phyloP scores from a whole-genome alignment of 2,797 vertebrate genomes.

The Chaunax sp. region DNA sequence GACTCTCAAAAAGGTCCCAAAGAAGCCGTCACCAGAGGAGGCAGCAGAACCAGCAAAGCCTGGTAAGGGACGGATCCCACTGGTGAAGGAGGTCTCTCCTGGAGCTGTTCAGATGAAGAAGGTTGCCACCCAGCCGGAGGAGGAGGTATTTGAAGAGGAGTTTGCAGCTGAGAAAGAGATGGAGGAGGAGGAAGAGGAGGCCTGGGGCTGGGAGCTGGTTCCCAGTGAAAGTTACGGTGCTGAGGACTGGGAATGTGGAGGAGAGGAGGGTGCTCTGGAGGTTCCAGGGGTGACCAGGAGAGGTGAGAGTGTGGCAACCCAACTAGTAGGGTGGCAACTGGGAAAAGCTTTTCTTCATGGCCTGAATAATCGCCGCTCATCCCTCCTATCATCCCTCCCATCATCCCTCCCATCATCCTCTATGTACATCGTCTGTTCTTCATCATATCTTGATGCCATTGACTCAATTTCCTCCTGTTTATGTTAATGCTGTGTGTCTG shows the following conservation, averaged over 20 bases:
- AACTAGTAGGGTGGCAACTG: conserved; percentile 72
- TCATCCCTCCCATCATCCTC: conserved; percentile 53
- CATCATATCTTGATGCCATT: conserved; percentile 28
- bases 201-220: conserved; percentile 83
- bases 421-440: conserved; percentile 43
- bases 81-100: conserved; percentile 82
- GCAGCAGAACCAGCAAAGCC: conserved; percentile 50
- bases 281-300: conserved; percentile 85
- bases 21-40: conserved; percentile 75
- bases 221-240: conserved; percentile 79
- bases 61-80: conserved; percentile 56
- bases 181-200: conserved; percentile 78
- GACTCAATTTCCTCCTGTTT: conserved; percentile 34
- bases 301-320: conserved; percentile 88
- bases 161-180: conserved; percentile 64
- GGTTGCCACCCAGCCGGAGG: conserved; percentile 80
- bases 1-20: conserved; percentile 75
- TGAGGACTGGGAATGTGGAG: conserved; percentile 83
- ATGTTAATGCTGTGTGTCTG: conserved; percentile 30
- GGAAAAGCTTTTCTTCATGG: conserved; percentile 67
- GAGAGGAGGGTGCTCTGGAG: conserved; percentile 81
- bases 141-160: conserved; percentile 81
- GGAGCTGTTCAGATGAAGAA: conserved; percentile 80
- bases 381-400: conserved; percentile 65
- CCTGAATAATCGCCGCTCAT: conserved; percentile 77